Evolutionary conservation across 2,113 vertebrate genomes (phyloP).

Genomic region (Tyrannus savana): DNA sequence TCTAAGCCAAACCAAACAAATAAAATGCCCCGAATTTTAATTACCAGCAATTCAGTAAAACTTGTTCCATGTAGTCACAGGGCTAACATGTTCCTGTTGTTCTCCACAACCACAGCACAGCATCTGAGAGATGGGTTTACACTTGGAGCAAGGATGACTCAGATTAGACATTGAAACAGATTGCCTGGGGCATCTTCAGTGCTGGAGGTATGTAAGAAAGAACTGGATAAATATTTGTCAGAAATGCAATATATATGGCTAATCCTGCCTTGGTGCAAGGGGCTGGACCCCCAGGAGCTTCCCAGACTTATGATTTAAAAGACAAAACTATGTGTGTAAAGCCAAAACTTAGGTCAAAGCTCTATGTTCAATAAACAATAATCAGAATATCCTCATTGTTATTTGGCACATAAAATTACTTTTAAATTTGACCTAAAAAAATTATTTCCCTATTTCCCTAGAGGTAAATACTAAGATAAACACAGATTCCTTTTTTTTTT

Average conservation of each 20-base stretch:
- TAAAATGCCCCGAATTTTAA: not conserved
- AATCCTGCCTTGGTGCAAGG: not conserved
- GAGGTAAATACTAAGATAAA: not conserved
- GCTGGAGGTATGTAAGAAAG: not conserved
- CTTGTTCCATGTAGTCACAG: not conserved
- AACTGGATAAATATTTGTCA: not conserved
- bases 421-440: not conserved
- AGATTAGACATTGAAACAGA: not conserved
- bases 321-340: not conserved
- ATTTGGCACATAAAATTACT: not conserved
- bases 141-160: not conserved
- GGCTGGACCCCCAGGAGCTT: not conserved
- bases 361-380: not conserved
- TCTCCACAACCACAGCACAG: not conserved
- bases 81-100: not conserved
- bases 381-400: not conserved
- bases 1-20: not conserved
- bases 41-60: not conserved
- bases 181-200: not conserved
- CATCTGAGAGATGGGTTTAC: not conserved
- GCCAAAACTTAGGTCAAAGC: not conserved
- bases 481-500: not conserved
- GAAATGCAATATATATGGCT: not conserved
- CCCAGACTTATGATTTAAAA: not conserved
- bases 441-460: constrained; percentile 12